These are phyloP conservation scores for Patagioenas fasciata DNA, from an alignment of 2,113 vertebrate genomes.

Conservation along the genomic window DNA sequence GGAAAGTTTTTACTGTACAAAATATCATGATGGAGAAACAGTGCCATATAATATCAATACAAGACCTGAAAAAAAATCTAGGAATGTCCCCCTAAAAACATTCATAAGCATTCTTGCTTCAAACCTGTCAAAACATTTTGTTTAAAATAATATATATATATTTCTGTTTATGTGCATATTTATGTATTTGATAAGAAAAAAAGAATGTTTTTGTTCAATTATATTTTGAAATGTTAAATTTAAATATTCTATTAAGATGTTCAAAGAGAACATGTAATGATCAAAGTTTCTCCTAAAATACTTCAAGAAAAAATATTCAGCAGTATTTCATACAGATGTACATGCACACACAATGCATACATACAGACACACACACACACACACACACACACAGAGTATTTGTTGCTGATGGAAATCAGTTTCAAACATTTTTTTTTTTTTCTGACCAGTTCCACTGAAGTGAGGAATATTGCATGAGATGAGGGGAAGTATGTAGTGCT, in stretches of 20 bases:
- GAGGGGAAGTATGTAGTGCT: not conserved
- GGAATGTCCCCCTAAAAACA: not conserved
- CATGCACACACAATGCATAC: too few species aligned
- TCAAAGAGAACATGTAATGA: not conserved
- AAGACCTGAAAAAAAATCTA: not conserved
- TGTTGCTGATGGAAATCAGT: not conserved
- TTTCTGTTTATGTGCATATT: not conserved
- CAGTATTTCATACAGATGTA: not conserved
- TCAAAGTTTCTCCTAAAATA: not conserved
- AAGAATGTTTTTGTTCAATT: not conserved
- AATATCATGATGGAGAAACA: not conserved
- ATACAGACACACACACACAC: not conserved
- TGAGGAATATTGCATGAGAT: not conserved
- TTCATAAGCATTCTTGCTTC: not conserved
- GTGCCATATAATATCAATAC: not conserved
- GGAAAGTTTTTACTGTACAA: not conserved
- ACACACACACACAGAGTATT: not conserved
- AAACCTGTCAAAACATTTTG: not conserved
- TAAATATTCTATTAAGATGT: not conserved
- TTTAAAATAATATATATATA: not conserved
- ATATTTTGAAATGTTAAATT: not conserved
- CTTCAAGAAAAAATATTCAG: not conserved
- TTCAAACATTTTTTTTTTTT: not conserved
- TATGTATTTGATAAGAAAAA: not conserved
- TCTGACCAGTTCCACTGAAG: not conserved